Evolutionary conservation across 2,888 invertebrate genomes (phyloP).

Genomic region (Rhyacophila evoluta): DNA sequence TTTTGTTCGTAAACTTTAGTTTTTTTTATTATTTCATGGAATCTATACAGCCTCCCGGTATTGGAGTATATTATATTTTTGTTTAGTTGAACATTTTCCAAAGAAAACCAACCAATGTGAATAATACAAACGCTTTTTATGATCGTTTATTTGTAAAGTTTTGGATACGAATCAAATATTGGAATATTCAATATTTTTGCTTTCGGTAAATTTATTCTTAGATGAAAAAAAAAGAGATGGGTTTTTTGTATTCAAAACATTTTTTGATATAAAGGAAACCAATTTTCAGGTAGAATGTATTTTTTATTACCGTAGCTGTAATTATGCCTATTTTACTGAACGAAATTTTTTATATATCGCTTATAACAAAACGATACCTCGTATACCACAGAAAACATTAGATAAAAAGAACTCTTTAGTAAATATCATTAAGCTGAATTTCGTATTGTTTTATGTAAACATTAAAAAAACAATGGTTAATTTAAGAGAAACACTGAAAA

Average conservation of each 20-base stretch:
- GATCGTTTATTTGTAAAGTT: conserved; percentile 4
- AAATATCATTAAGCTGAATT: no score
- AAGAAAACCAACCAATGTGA: conserved; percentile 5
- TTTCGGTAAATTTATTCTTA: conserved; percentile 18
- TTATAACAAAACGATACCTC: no score
- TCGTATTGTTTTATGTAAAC: no score
- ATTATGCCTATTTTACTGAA: no score
- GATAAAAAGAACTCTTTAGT: no score
- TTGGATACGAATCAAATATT: background rate
- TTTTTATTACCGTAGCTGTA: background rate
- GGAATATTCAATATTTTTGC: conserved; percentile 7
- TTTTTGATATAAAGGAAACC: background rate
- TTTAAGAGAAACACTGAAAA: no score
- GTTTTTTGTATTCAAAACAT: background rate
- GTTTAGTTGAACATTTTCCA: background rate
- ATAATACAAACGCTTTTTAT: background rate
- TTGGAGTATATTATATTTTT: background rate
- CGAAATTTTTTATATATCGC: no score
- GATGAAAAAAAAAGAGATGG: background rate
- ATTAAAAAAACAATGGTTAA: no score
- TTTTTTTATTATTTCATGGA: conserved; percentile 16
- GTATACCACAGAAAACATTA: no score
- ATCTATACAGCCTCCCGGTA: conserved; percentile 7
- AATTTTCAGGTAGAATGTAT: background rate
- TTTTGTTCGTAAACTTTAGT: background rate